A percentile compares a stretch with the other conserved stretches of the same genome.
phyloP scores from a whole-genome alignment of 2,113 vertebrate genomes.

The Urocynchramus pylzowi region DNA sequence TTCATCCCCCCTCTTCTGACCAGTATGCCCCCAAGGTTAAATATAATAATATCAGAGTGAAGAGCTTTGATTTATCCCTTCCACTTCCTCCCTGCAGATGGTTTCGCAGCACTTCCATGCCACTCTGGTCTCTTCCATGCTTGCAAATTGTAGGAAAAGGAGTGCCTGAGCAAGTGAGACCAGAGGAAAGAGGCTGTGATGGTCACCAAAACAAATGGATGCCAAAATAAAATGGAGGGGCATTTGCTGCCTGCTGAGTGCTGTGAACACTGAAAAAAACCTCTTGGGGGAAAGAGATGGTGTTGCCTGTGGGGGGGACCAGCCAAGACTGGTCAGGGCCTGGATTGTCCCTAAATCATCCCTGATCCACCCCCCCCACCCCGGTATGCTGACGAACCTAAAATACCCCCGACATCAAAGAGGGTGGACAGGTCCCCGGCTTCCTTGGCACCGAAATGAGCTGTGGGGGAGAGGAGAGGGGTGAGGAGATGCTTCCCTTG shows the following conservation, averaged over 20 bases:
- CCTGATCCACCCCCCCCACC: background rate
- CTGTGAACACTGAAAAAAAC: background rate
- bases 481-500: background rate
- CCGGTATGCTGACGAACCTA: constrained; percentile 68
- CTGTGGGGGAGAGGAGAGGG: constrained; percentile 54
- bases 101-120: background rate
- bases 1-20: background rate
- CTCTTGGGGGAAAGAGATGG: rapidly evolving
- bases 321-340: background rate
- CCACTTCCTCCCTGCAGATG: background rate
- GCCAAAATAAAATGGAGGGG: background rate
- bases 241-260: background rate
- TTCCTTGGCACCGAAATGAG: constrained; percentile 86
- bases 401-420: constrained; percentile 95
- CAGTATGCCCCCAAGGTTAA: background rate
- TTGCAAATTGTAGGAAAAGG: background rate
- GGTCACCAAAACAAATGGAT: background rate
- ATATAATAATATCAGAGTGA: background rate
- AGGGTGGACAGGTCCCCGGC: constrained; percentile 92
- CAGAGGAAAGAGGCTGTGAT: background rate
- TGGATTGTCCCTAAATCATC: background rate
- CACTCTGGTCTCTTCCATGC: background rate
- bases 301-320: background rate
- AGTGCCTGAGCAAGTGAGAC: background rate
- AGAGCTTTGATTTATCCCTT: background rate